Evolutionary conservation across 2,113 vertebrate species (phyloP).

Genomic region (Garra rufa): DNA sequence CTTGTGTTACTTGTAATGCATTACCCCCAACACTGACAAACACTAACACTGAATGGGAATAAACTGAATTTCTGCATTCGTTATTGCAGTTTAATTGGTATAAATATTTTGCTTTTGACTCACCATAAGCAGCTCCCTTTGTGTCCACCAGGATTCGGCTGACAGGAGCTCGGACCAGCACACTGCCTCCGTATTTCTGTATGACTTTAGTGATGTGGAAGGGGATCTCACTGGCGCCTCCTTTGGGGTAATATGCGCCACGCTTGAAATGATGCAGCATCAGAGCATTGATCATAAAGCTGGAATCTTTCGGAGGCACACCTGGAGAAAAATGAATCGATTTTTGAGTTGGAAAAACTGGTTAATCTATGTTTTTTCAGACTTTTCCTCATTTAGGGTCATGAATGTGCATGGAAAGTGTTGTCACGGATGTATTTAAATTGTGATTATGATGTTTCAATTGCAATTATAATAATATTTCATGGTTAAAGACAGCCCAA

Average conservation of each 20-base stretch:
- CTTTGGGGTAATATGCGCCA: conserved; percentile 85
- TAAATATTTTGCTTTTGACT: conserved; percentile 39
- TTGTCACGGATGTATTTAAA: background rate
- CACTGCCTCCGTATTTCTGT: conserved; percentile 79
- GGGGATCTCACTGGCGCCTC: conserved; percentile 83
- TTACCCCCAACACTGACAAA: too few species aligned
- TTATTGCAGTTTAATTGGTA: too few species aligned
- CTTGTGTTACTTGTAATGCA: too few species aligned
- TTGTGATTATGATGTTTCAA: background rate
- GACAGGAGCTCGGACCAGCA: conserved; percentile 83
- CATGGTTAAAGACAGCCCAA: too few species aligned
- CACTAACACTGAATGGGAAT: background rate
- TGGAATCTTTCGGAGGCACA: conserved; percentile 82
- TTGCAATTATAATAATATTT: background rate
- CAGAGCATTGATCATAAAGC: conserved; percentile 80
- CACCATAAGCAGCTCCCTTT: conserved; percentile 77
- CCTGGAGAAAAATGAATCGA: conserved; percentile 75
- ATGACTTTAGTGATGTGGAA: conserved; percentile 84
- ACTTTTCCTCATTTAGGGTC: too few species aligned
- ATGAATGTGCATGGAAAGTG: background rate
- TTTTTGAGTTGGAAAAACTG: too few species aligned
- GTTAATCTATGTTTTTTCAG: too few species aligned
- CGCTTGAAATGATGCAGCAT: conserved; percentile 86
- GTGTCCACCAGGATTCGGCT: conserved; percentile 76
- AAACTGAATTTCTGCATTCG: background rate